phyloP scores from a whole-genome alignment of 1,140 invertebrate genomes.

The Bombus picipes region DNA sequence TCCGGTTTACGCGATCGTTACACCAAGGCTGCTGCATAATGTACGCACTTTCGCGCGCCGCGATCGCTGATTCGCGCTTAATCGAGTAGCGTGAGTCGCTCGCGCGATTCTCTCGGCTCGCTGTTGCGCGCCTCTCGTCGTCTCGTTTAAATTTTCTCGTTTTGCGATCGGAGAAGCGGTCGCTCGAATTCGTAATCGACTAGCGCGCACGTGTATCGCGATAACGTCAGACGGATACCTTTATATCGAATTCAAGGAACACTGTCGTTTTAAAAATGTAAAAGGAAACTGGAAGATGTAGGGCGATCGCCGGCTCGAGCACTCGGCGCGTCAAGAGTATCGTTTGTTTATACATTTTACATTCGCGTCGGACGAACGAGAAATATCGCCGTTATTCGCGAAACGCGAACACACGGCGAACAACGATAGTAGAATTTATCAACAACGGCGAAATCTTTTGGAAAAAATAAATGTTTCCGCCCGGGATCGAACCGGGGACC shows the following conservation, averaged over 20 bases:
- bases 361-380: no score
- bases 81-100: slow-evolving; percentile 46
- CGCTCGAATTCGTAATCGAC: not conserved
- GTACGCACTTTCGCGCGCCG: slow-evolving; percentile 50
- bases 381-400: not conserved
- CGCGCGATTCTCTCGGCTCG: not conserved
- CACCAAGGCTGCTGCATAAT: slow-evolving; percentile 60
- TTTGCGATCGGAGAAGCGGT: not conserved
- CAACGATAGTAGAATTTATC: not conserved
- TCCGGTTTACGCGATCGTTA: slow-evolving; percentile 64
- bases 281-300: no score
- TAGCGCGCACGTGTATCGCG: not conserved
- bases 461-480: slow-evolving; percentile 53
- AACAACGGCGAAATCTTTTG: not conserved
- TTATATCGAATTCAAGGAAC: no score
- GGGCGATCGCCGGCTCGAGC: no score
- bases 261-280: no score
- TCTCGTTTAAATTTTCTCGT: not conserved
- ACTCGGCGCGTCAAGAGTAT: no score
- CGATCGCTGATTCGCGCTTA: slow-evolving; percentile 62
- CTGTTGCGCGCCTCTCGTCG: not conserved
- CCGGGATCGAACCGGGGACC: slow-evolving; percentile 65
- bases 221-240: no score
- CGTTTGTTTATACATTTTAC: no score
- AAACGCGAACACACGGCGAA: not conserved